phyloP scores from a whole-genome alignment of 1,140 invertebrate species.

The Hyphantria cunea region DNA sequence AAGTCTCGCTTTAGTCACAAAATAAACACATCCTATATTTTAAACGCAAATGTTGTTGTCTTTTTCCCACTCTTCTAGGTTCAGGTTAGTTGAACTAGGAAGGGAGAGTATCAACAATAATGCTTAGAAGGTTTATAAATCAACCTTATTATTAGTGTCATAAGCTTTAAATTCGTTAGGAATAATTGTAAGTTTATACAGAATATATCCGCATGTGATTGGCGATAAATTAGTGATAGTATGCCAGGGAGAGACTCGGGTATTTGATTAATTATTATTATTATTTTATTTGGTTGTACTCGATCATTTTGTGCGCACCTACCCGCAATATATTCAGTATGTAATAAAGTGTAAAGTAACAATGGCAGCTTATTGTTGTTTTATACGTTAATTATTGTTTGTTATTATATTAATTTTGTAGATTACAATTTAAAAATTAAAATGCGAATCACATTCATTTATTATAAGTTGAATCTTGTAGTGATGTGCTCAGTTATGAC shows the following conservation, averaged over 20 bases:
- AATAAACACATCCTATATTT: constrained; percentile 4
- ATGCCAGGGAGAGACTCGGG: neutral
- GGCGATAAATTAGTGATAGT: neutral
- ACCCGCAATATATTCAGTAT: neutral
- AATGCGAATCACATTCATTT: constrained; percentile 46
- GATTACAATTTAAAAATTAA: constrained; percentile 44
- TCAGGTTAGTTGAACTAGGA: neutral
- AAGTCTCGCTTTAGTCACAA: constrained; percentile 12
- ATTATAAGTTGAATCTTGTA: constrained; percentile 30
- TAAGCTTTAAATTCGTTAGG: constrained; percentile 15
- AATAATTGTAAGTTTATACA: neutral
- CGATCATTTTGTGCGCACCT: neutral
- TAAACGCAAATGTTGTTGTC: constrained; percentile 1
- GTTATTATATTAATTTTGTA: constrained; percentile 39
- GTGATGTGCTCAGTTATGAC: neutral
- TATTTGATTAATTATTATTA: too few relatives aligned
- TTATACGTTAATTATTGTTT: constrained; percentile 33
- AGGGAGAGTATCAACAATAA: neutral
- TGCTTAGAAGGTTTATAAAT: constrained; percentile 4
- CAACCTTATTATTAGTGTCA: constrained; percentile 10
- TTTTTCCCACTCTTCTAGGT: neutral
- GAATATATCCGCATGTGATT: neutral
- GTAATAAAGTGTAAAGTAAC: constrained; percentile 25
- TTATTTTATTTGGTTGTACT: too few relatives aligned
- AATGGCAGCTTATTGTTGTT: constrained; percentile 55